phyloP scores from a whole-genome alignment of 2,113 vertebrate species.

The Megaleporinus macrocephalus region DNA sequence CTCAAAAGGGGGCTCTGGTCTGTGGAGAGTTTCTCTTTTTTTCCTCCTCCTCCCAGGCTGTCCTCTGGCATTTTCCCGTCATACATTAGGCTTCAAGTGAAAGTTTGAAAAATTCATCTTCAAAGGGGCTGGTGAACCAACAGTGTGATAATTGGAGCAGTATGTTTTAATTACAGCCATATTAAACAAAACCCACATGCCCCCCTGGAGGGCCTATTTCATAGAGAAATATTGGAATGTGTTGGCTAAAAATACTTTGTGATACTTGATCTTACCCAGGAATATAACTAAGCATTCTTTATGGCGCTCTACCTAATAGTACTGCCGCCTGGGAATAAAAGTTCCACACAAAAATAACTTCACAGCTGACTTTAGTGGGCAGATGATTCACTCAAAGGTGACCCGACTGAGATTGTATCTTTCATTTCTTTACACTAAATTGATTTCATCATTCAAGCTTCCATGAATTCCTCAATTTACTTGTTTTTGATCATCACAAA shows the following conservation, averaged over 20 bases:
- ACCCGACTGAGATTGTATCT: too few relatives aligned
- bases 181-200: conserved; percentile 43
- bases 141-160: conserved; percentile 60
- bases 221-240: conserved; percentile 24
- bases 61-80: conserved; percentile 8
- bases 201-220: conserved; percentile 53
- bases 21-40: background rate
- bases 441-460: too few relatives aligned
- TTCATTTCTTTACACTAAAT: too few relatives aligned
- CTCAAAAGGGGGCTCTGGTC: background rate
- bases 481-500: too few relatives aligned
- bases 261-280: conserved; percentile 23
- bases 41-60: background rate
- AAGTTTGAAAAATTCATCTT: conserved; percentile 44
- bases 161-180: conserved; percentile 58
- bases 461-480: too few relatives aligned
- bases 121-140: conserved; percentile 1
- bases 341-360: background rate
- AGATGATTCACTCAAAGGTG: too few relatives aligned
- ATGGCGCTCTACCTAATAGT: background rate
- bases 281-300: conserved; percentile 3
- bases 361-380: background rate
- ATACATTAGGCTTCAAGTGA: conserved; percentile 36
- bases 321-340: background rate
- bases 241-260: conserved; percentile 3